Evolutionary conservation across 1,140 invertebrate genomes (phyloP).

Genomic region (Neodiprion pinetum): DNA sequence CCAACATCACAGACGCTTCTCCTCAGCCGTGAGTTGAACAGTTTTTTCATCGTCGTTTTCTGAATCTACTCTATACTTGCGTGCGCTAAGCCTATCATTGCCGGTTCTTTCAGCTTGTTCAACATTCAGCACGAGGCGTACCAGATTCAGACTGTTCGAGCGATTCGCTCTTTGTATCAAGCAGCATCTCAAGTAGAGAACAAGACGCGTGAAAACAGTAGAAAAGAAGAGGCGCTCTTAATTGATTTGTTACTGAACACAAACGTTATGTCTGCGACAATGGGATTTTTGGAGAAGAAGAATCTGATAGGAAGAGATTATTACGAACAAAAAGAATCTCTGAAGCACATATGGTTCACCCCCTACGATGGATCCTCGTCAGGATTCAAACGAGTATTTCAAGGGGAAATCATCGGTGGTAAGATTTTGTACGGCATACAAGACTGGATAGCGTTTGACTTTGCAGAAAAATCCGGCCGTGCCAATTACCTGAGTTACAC

Average conservation of each 20-base stretch:
- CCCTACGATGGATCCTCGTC: slow-evolving; percentile 81
- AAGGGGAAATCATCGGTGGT: slow-evolving; percentile 77
- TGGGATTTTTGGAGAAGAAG: slow-evolving; percentile 64
- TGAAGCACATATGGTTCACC: slow-evolving; percentile 81
- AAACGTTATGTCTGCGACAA: slow-evolving; percentile 65
- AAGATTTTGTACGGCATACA: slow-evolving; percentile 78
- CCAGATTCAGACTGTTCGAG: slow-evolving; percentile 64
- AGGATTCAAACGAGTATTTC: slow-evolving; percentile 88
- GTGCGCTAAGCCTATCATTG: not conserved
- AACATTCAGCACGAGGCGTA: slow-evolving; percentile 53
- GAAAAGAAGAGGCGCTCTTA: slow-evolving; percentile 64
- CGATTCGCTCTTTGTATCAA: slow-evolving; percentile 71
- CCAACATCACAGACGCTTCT: slow-evolving; percentile 53
- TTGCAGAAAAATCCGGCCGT: slow-evolving; percentile 70
- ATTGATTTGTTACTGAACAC: slow-evolving; percentile 67
- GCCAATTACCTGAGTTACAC: slow-evolving; percentile 84
- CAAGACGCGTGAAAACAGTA: slow-evolving; percentile 67
- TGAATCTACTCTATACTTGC: not conserved
- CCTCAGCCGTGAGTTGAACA: slow-evolving; percentile 51
- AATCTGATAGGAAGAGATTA: slow-evolving; percentile 52
- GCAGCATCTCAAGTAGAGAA: slow-evolving; percentile 78
- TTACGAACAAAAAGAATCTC: slow-evolving; percentile 69
- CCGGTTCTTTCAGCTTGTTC: slow-evolving; percentile 47
- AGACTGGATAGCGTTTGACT: slow-evolving; percentile 84
- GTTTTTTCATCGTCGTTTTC: slow-evolving; percentile 5